Evolutionary conservation across 2,888 invertebrate genomes (phyloP).

Genomic region (Mellilla xanthometata): DNA sequence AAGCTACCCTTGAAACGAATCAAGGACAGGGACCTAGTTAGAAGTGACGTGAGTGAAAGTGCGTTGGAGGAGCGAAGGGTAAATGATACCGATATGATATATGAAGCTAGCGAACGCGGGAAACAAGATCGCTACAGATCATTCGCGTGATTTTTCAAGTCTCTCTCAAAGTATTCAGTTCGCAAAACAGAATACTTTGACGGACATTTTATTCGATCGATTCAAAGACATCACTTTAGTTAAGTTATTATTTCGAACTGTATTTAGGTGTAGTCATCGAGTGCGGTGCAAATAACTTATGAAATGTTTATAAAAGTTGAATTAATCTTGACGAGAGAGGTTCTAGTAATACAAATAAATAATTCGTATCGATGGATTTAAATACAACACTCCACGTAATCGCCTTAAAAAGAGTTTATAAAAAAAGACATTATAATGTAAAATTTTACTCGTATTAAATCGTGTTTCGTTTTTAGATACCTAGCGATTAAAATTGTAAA

Average conservation of each 20-base stretch:
- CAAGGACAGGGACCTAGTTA: constrained; percentile 38
- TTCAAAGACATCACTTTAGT: constrained; percentile 48
- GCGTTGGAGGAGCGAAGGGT: too few relatives aligned
- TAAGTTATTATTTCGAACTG: constrained; percentile 43
- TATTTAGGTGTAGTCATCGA: constrained; percentile 43
- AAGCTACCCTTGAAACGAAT: constrained; percentile 38
- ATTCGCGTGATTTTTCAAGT: constrained; percentile 34
- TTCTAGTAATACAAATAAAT: constrained; percentile 44
- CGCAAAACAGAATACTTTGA: constrained; percentile 25
- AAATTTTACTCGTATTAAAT: constrained; percentile 26
- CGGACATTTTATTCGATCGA: constrained; percentile 35
- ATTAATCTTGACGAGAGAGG: constrained; percentile 51
- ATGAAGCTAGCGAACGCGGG: constrained; percentile 30
- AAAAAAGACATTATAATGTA: constrained; percentile 28
- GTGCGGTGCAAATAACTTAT: constrained; percentile 54
- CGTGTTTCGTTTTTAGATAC: constrained; percentile 30
- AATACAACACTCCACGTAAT: constrained; percentile 28
- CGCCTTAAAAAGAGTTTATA: constrained; percentile 33
- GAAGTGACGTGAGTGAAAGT: constrained; percentile 43
- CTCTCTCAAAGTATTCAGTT: constrained; percentile 20
- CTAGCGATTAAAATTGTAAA: constrained; percentile 15
- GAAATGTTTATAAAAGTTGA: constrained; percentile 43
- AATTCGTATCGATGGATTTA: constrained; percentile 34
- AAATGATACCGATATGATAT: too few relatives aligned
- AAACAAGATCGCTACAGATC: constrained; percentile 31